Base-by-base conservation (phyloP, 2,888 invertebrate species). In the Nemotelus nigrinus region DNA sequence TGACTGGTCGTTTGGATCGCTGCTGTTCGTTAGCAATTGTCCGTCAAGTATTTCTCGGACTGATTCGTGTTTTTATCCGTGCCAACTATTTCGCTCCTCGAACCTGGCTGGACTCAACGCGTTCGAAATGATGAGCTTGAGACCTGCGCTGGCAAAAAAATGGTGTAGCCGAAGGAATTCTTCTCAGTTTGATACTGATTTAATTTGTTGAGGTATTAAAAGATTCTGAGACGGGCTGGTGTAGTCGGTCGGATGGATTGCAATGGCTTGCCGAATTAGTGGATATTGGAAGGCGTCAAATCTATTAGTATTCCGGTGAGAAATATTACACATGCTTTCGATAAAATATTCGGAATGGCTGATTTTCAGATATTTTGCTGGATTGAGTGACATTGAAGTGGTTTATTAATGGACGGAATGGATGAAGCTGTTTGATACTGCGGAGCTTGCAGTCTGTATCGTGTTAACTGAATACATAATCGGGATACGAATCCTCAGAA, bases 261-360 rank as follows among this genome's bases (percentile, higher is more conserved):
- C 25, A 25, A 25, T 25, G 25, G 25, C 25, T 25, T 25, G 25
- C 25, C 25, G 25, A 25, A 25, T 25, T 25, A 25, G 25, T 25
- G 7, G 53, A 7, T 64, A 25, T 45, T 65, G 55, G 55, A 70
- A 70, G 70, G 53, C 70, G 70, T 50, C 41, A 53, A 70, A 55
- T 70, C 70, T 70, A 55, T 70, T 70, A 70, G 55, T 70, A 70
- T 55, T 70, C 70, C 10, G 53, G 70, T 70, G 70, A 53, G 70
- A 70, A 70, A 70, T 70, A 43, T 70, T 55, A 70, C 70, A 70
- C 70, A 70, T 70, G 53, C 70, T 50, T 70, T 10, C 47, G 44
- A 43, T 50, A 53, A 70, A 41, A 70, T 70, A 70, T 70, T 70
- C 41, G 7, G 39, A 41, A 41, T 7, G 60, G 41, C 25, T 39